These are phyloP conservation scores for Osmoderma eremita DNA, from an alignment of 2,888 invertebrate genomes.

Conservation along the genomic window DNA sequence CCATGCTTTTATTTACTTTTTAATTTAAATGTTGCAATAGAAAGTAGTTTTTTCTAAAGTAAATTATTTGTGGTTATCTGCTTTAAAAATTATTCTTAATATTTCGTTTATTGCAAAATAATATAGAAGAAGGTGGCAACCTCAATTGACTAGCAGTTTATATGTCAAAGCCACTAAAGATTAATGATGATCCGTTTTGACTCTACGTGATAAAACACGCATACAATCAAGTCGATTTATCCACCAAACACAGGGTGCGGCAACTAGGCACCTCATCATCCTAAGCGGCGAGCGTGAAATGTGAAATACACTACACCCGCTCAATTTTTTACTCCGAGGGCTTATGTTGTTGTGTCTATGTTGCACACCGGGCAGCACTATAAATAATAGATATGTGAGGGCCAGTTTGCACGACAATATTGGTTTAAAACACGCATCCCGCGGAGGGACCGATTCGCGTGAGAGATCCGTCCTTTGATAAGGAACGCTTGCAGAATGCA, in stretches of 20 bases:
- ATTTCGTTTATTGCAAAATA: too few species aligned
- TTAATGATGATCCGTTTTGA: neutral
- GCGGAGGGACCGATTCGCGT: slow-evolving; percentile 30
- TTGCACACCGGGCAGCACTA: neutral
- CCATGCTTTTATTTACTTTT: too few species aligned
- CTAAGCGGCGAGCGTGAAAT: neutral
- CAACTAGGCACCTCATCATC: neutral
- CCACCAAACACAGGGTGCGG: neutral
- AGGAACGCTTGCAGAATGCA: slow-evolving; percentile 25
- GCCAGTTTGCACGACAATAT: slow-evolving; percentile 30
- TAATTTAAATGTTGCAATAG: too few species aligned
- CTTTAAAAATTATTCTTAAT: too few species aligned
- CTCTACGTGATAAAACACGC: neutral
- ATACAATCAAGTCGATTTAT: neutral
- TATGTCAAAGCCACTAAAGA: neutral
- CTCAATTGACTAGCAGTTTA: too few species aligned
- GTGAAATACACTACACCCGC: neutral
- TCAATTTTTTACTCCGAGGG: neutral
- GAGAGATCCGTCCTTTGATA: slow-evolving; percentile 27
- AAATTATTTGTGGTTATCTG: too few species aligned
- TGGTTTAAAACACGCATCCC: slow-evolving; percentile 34
- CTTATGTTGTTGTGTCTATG: neutral
- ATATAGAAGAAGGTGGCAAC: too few species aligned
- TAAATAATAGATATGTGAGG: slow-evolving; percentile 38
- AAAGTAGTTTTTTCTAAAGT: too few species aligned